These are phyloP conservation scores for Drosophila pachea DNA, from an alignment of 1,140 invertebrate species.

Conservation along the genomic window DNA sequence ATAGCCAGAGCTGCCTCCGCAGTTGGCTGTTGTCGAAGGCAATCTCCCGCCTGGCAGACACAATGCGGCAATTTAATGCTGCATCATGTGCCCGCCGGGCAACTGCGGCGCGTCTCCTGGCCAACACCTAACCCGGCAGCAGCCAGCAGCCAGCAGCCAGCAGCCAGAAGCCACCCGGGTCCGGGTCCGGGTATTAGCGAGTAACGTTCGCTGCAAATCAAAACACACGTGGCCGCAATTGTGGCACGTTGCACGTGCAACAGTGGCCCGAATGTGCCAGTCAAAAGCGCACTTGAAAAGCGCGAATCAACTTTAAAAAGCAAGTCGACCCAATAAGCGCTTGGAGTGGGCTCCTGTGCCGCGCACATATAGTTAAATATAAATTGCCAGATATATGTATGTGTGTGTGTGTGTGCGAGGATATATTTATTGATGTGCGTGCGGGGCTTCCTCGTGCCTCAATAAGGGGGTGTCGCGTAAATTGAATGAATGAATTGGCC, in stretches of 20 bases:
- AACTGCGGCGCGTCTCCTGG: conserved; percentile 13
- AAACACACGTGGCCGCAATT: conserved; percentile 78
- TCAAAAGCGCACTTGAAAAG: conserved; percentile 73
- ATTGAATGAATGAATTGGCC: conserved; percentile 76
- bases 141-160: too few species aligned
- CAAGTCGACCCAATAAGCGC: conserved; percentile 47
- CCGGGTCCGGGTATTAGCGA: conserved; percentile 51
- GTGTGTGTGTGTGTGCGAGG: neutral
- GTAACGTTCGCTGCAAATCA: conserved; percentile 77
- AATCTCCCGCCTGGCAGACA: conserved; percentile 64
- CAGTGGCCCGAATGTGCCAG: conserved; percentile 62
- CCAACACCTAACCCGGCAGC: conserved; percentile 33
- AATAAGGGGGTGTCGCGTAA: conserved; percentile 73
- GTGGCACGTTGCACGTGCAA: conserved; percentile 77
- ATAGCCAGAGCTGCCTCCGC: conserved; percentile 27
- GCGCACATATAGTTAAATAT: conserved; percentile 19
- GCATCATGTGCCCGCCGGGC: conserved; percentile 76
- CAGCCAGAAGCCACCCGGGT: too few species aligned
- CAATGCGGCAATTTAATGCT: conserved; percentile 79
- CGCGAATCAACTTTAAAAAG: conserved; percentile 66
- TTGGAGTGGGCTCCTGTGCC: conserved; percentile 14
- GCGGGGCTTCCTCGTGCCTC: conserved; percentile 34
- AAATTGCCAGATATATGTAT: conserved; percentile 30
- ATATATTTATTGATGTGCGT: conserved; percentile 10
- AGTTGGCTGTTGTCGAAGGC: conserved; percentile 1